Evolutionary conservation across 1,140 invertebrate species (phyloP).

Genomic region (Phymorhynchus buccinoides): DNA sequence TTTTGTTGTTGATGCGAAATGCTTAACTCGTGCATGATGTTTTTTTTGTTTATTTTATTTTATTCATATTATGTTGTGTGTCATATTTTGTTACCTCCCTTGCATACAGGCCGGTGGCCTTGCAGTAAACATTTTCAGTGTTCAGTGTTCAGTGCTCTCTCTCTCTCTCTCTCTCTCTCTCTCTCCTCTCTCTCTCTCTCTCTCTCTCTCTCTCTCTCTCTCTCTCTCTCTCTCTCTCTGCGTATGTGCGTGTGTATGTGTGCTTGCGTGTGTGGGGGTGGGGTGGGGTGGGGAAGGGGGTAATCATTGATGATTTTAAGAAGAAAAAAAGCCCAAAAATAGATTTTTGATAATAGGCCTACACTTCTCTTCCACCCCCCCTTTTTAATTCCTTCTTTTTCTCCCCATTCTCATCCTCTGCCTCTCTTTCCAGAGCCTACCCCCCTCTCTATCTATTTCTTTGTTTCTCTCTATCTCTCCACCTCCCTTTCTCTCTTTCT

Average conservation of each 20-base stretch:
- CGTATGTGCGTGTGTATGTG: too few species aligned
- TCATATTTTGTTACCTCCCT: neutral
- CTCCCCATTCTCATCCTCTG: too few species aligned
- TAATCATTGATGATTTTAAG: too few species aligned
- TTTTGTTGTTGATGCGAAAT: too few species aligned
- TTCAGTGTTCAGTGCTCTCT: neutral
- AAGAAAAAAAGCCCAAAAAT: too few species aligned
- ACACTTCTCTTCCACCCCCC: neutral
- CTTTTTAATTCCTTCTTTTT: too few species aligned
- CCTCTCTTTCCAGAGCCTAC: neutral
- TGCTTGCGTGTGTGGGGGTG: too few species aligned
- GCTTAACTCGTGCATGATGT: too few species aligned
- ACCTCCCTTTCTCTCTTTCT: neutral
- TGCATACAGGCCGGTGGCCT: neutral
- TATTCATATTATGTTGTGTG: neutral
- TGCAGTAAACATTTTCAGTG: too few species aligned
- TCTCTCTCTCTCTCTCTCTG: neutral
- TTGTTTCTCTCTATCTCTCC: neutral
- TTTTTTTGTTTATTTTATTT: too few species aligned
- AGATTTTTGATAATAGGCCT: neutral
- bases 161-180: neutral
- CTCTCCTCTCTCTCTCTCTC: conserved; percentile 6
- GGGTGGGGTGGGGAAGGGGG: too few species aligned
- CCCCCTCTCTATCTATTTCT: neutral
- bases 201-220: neutral